These are phyloP conservation scores for Pyrgilauda ruficollis DNA, from an alignment of 2,113 vertebrate genomes.

Conservation along the genomic window DNA sequence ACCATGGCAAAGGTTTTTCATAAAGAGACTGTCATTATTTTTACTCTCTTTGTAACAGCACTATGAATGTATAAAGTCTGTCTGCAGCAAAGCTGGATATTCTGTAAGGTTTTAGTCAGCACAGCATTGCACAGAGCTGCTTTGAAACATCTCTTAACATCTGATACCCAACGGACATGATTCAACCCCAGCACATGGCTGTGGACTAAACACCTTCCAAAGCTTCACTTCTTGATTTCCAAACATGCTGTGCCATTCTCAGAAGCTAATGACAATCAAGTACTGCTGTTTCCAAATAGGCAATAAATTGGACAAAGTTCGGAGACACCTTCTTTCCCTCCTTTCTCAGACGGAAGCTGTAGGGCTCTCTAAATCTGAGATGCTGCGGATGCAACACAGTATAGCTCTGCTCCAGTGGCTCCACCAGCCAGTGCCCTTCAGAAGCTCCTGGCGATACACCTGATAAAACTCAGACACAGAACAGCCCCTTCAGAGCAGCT, in stretches of 20 bases:
- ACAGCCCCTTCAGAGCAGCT: accelerated
- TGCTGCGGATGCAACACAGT: neutral
- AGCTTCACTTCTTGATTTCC: neutral
- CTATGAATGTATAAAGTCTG: neutral
- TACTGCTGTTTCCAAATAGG: neutral
- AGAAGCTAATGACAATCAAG: neutral
- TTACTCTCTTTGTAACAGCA: neutral
- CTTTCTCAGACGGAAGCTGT: neutral
- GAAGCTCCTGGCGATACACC: neutral
- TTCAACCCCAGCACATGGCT: accelerated
- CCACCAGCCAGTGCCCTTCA: neutral
- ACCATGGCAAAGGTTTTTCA: neutral
- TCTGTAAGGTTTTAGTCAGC: neutral
- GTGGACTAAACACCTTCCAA: neutral
- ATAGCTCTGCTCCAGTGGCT: neutral
- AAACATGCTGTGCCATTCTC: neutral
- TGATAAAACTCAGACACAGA: accelerated
- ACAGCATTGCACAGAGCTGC: neutral
- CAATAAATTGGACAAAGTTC: neutral
- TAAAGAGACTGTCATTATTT: neutral
- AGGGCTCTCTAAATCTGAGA: neutral
- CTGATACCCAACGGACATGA: accelerated
- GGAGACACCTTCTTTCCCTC: neutral
- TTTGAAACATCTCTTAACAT: neutral
- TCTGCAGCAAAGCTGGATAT: neutral